Evolutionary conservation across 2,888 invertebrate genomes (phyloP), one percentile per base, ranked within the genome.

Genomic region (Tetragonula carbonaria): DNA sequence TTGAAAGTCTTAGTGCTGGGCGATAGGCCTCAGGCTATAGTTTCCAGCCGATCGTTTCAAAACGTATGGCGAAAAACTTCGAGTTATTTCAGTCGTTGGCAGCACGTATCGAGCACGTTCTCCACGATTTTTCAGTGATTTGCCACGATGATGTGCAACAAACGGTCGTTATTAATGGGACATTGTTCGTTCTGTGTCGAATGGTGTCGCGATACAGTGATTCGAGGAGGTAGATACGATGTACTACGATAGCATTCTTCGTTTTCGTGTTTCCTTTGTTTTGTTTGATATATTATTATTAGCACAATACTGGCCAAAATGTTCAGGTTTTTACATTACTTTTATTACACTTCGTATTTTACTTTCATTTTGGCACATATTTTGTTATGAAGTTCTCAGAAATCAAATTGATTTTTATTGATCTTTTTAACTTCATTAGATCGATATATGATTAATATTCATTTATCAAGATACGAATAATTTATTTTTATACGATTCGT

Each of bases 11-110:
- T 63, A 28, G 33, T 55, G 53, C 63, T 66, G 14, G 14, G 75
- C 76, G 59, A 71, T 72, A 55, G 66, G 66, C 82, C 38, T 28
- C 14, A 45, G 70, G 82, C 82, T 55, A n/a, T 70, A 8, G 21
- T 70, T 51, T 66, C 59, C 28, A 28, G 28, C 28, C 28, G 28
- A 28, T 28, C 28, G 28, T 28, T 28, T 28, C 28, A 28, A 38
- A 78, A 67, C 50, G 14, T 28, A 18, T 50, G 66, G 38, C 45
- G 50, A 50, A 45, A 38, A 13, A n/a, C n/a, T 50, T 59, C 6
- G 18, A 55, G 45, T 38, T n/a, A 45, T 21, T 50, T 18, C 21
- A 16, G 13, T 67, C 57, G 45, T 55, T 8, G 21, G 18, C 28
- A 45, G 45, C 50, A 0, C 28, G 50, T 8, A 45, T 45, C 45